Percentiles rank a stretch among this genome's conserved stretches.
These are phyloP conservation scores for Pseudocheirus occidentalis DNA, from an alignment of 2,797 vertebrate species.

Conservation along the genomic window DNA sequence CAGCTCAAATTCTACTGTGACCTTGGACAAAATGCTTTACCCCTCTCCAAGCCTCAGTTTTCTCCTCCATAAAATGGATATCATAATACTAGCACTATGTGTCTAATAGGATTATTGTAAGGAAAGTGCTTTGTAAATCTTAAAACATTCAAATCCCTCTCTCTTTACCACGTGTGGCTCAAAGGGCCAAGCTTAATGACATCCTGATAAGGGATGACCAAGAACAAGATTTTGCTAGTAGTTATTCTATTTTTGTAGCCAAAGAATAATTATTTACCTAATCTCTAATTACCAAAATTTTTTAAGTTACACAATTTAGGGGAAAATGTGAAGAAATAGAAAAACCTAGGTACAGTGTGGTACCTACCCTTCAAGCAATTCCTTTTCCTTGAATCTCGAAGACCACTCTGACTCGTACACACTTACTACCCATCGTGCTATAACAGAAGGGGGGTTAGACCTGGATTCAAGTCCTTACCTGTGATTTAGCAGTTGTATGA, in stretches of 20 bases:
- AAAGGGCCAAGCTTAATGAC: not conserved
- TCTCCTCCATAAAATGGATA: not conserved
- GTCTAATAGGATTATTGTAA: not conserved
- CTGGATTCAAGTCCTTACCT: not conserved
- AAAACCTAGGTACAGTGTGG: not conserved
- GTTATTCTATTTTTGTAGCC: not conserved
- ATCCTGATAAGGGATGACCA: not conserved
- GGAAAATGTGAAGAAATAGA: not conserved
- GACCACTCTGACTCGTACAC: not conserved
- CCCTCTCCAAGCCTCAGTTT: not conserved
- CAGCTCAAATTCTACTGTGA: not conserved
- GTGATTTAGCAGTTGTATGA: not conserved
- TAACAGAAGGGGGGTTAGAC: not conserved
- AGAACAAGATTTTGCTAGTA: not conserved
- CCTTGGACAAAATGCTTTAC: not conserved
- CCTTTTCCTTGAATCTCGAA: not conserved
- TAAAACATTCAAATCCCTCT: not conserved
- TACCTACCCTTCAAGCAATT: not conserved
- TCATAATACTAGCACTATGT: not conserved
- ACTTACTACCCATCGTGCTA: not conserved
- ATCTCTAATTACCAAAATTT: not conserved
- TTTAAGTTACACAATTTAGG: not conserved
- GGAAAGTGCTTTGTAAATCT: not conserved
- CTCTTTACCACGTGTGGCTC: not conserved
- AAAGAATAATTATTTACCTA: not conserved